Evolutionary conservation across 1,140 invertebrate species (phyloP).

Genomic region (Sminthurinus signatus): DNA sequence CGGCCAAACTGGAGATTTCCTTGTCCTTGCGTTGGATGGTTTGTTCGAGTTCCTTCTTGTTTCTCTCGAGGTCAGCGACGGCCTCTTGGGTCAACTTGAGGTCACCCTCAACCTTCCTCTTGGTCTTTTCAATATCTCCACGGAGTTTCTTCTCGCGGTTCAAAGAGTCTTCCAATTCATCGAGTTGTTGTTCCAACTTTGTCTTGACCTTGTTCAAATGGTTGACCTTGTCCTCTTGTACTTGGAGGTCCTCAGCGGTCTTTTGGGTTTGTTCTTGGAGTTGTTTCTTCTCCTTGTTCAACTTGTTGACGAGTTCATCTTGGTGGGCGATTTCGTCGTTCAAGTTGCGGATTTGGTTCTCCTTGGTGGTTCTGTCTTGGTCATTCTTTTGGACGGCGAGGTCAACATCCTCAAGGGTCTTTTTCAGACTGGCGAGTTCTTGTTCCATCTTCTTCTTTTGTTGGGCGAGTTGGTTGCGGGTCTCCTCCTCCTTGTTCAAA

Average conservation of each 20-base stretch:
- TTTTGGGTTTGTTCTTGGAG: slow-evolving; percentile 92
- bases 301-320: slow-evolving; percentile 97
- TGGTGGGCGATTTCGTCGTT: slow-evolving; percentile 95
- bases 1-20: slow-evolving; percentile 86
- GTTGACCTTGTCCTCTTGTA: slow-evolving; percentile 92
- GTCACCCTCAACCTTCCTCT: slow-evolving; percentile 91
- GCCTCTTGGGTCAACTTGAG: slow-evolving; percentile 97
- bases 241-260: slow-evolving; percentile 81
- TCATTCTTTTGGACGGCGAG: slow-evolving; percentile 57
- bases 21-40: slow-evolving; percentile 95
- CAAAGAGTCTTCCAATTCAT: slow-evolving; percentile 93
- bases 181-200: slow-evolving; percentile 95
- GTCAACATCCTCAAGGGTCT: slow-evolving; percentile 94
- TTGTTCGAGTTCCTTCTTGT: slow-evolving; percentile 89
- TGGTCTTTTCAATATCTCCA: slow-evolving; percentile 95
- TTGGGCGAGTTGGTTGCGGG: slow-evolving; percentile 37
- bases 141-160: slow-evolving; percentile 98
- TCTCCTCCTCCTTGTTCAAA: slow-evolving; percentile 48
- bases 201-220: slow-evolving; percentile 98
- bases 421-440: slow-evolving; percentile 86
- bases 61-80: slow-evolving; percentile 90
- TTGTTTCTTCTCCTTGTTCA: slow-evolving; percentile 98
- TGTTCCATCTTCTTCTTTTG: slow-evolving; percentile 72
- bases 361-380: slow-evolving; percentile 73
- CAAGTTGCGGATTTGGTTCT: slow-evolving; percentile 97